Conservation (phyloP, 2,113 vertebrate species). For the Eolophus roseicapilla region DNA sequence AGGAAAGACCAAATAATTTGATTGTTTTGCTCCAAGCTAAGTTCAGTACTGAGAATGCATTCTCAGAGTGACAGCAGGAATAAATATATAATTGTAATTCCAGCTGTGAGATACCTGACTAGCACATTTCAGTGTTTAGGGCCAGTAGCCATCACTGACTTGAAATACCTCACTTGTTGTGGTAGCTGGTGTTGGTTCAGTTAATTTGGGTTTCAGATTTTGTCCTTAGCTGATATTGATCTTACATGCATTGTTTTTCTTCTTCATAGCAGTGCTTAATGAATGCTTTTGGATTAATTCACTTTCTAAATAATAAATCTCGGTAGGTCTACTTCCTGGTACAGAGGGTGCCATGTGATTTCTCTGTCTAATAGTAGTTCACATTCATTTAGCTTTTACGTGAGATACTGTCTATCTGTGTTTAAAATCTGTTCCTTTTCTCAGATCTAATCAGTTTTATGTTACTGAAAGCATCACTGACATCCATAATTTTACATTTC, state of each 20-base stretch:
- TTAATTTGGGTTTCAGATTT: background rate
- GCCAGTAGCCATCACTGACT: background rate
- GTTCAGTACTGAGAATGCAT: background rate
- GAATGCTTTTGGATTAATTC: background rate
- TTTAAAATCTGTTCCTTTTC: background rate
- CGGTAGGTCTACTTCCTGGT: background rate
- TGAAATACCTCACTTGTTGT: background rate
- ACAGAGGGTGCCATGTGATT: background rate
- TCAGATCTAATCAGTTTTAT: background rate
- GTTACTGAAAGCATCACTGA: background rate
- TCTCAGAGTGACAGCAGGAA: background rate
- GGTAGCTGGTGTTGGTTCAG: background rate
- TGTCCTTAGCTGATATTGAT: background rate
- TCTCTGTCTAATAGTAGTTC: background rate
- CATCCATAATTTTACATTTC: background rate
- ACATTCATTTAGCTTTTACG: background rate
- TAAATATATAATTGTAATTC: background rate
- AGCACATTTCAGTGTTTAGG: background rate
- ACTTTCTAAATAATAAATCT: background rate
- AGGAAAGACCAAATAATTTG: background rate
- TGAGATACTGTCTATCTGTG: background rate
- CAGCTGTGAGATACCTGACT: background rate
- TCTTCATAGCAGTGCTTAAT: background rate
- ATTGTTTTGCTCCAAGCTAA: background rate
- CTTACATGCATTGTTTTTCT: background rate